Conservation (phyloP, 2,888 invertebrate species). For the Eubasilissa splendida region DNA sequence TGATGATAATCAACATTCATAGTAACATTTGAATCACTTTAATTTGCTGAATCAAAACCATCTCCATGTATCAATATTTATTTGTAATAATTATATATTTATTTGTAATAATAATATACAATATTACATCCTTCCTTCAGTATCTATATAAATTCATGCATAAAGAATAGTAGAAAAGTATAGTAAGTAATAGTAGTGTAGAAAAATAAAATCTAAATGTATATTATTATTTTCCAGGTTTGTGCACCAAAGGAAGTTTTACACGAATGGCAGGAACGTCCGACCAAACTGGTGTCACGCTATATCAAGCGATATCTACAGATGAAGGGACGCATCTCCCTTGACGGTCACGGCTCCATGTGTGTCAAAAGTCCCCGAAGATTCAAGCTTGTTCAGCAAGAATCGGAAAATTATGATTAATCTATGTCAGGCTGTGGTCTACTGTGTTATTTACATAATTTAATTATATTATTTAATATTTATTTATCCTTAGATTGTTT, state of each 20-base stretch:
- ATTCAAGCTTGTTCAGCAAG: constrained; percentile 91
- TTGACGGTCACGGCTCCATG: constrained; percentile 85
- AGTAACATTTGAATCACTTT: too few species aligned
- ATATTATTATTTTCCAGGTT: constrained; percentile 73
- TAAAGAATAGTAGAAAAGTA: too few species aligned
- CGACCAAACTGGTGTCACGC: constrained; percentile 86
- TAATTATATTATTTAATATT: constrained; percentile 16
- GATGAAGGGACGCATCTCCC: constrained; percentile 81
- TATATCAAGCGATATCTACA: constrained; percentile 88
- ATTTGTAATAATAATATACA: too few species aligned
- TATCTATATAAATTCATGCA: too few species aligned
- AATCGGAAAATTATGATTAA: constrained; percentile 92
- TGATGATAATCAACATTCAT: too few species aligned
- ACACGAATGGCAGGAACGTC: constrained; percentile 92
- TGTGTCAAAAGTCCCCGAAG: constrained; percentile 89
- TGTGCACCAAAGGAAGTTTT: constrained; percentile 89
- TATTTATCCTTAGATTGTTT: constrained; percentile 14
- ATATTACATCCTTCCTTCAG: too few species aligned
- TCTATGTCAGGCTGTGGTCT: constrained; percentile 19
- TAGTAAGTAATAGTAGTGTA: too few species aligned
- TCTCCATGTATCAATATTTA: too few species aligned
- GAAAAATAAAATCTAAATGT: too few species aligned
- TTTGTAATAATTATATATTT: too few species aligned
- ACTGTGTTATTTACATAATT: constrained; percentile 8
- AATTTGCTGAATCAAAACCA: too few species aligned